Evolutionary conservation across 2,888 invertebrate genomes (phyloP), one percentile per base, ranked within the genome.

Genomic region (Rotaria socialis): DNA sequence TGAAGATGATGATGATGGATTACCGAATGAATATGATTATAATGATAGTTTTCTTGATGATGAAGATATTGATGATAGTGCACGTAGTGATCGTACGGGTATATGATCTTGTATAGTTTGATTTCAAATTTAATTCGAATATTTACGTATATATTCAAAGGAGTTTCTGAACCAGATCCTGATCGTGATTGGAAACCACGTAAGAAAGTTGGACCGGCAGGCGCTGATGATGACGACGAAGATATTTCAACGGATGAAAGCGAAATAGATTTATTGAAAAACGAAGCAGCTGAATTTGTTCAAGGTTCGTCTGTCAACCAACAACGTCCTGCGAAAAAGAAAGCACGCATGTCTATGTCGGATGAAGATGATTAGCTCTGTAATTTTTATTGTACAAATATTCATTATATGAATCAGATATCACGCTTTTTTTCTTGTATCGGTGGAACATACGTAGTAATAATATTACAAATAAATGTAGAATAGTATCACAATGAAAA

Each of bases 21-120:
- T 67, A 80, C 80, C 80, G 24, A 80, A 80, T n/a, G 80, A 80
- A 11, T 80, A 80, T n/a, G 80, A 80, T 80, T 80, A 47, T 47
- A 24, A 80, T 80, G 80, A 80, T 47, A 80, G 80, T 80, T 80
- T 80, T 47, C 19, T 80, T 47, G 80, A 80, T 47, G 80, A 80
- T 47, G 43, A 47, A 10, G 19, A 47, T 47, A 27, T 67, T 27
- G 35, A 35, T 19, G 27, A 67, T 35, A 67, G 67, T 67, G 19
- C 35, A 35, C 27, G 27, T 19, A 6, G 35, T 41, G 67, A 67
- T 67, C 67, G 67, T 35, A 35, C 67, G 35, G 27, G 67, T 67
- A 67, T 35, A 41, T n/a, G 5, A 55, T 4, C 5, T 22, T 55
- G 55, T 22, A 0, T 55, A 6, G 22, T 55, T 55, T 55, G 3